Percentiles rank a stretch among this genome's conserved stretches.
Conservation (phyloP, 2,113 vertebrate species). For the Bettongia penicillata region DNA sequence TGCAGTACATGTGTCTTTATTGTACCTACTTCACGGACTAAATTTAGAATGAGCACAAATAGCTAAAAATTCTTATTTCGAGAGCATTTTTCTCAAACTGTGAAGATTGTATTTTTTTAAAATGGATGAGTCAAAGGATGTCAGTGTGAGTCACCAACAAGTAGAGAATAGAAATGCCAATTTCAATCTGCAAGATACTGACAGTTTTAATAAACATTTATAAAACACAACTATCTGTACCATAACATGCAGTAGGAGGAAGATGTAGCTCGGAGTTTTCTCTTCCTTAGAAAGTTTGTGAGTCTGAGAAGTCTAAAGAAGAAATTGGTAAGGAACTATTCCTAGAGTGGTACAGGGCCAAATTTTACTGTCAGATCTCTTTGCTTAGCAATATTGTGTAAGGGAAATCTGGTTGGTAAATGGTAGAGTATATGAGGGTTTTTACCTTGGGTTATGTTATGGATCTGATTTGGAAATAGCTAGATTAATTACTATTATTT, state of each 20-base stretch:
- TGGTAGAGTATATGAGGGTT: neutral
- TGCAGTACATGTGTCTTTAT: slow-evolving; percentile 1
- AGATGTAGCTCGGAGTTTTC: slow-evolving; percentile 18
- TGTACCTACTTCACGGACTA: slow-evolving; percentile 65
- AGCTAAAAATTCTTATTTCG: slow-evolving; percentile 65
- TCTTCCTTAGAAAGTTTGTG: slow-evolving; percentile 39
- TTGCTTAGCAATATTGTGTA: neutral
- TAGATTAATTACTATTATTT: neutral
- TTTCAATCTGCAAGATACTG: slow-evolving; percentile 72
- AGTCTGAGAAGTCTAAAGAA: slow-evolving; percentile 33
- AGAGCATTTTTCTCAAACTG: slow-evolving; percentile 60
- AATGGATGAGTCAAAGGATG: slow-evolving; percentile 76
- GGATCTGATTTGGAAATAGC: neutral
- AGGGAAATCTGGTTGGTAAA: neutral
- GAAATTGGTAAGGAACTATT: neutral
- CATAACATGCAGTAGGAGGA: slow-evolving; percentile 67
- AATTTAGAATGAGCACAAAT: slow-evolving; percentile 74
- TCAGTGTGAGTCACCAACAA: slow-evolving; percentile 70
- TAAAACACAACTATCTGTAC: slow-evolving; percentile 76
- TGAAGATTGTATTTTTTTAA: slow-evolving; percentile 62
- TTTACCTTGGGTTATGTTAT: neutral
- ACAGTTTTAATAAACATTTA: slow-evolving; percentile 80
- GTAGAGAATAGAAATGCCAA: slow-evolving; percentile 75
- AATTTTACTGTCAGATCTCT: neutral
- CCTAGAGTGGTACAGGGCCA: neutral